Evolutionary conservation across 2,888 invertebrate species (phyloP).

Genomic region (Andrena hattorfiana): DNA sequence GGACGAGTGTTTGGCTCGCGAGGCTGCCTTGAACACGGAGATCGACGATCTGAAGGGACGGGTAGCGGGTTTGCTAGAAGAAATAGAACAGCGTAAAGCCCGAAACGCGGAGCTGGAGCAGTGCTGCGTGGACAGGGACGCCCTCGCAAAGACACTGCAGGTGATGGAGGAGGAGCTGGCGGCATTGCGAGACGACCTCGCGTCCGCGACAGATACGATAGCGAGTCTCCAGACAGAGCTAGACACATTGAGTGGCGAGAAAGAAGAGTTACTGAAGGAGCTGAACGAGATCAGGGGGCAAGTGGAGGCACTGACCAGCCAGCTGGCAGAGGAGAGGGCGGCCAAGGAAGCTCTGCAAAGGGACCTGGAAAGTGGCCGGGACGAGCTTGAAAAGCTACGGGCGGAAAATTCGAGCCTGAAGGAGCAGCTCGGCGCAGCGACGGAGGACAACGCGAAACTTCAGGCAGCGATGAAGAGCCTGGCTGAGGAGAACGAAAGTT

Average conservation of each 20-base stretch:
- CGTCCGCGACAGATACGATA: slow-evolving; percentile 37
- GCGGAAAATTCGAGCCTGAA: slow-evolving; percentile 55
- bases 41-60: slow-evolving; percentile 57
- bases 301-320: slow-evolving; percentile 23
- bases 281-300: slow-evolving; percentile 23
- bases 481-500: slow-evolving; percentile 41
- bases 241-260: slow-evolving; percentile 52
- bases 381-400: slow-evolving; percentile 50
- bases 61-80: slow-evolving; percentile 55
- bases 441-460: slow-evolving; percentile 53
- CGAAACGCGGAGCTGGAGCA: slow-evolving; percentile 62
- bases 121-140: slow-evolving; percentile 56
- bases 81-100: slow-evolving; percentile 54
- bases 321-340: slow-evolving; percentile 29
- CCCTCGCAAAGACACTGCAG: slow-evolving; percentile 46
- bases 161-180: slow-evolving; percentile 52
- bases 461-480: slow-evolving; percentile 21
- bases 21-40: slow-evolving; percentile 59
- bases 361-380: slow-evolving; percentile 34
- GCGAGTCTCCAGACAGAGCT: slow-evolving; percentile 49
- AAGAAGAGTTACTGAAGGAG: slow-evolving; percentile 57
- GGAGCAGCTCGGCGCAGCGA: slow-evolving; percentile 22
- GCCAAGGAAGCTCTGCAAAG: slow-evolving; percentile 43
- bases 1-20: slow-evolving; percentile 64
- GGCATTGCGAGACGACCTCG: slow-evolving; percentile 38